phyloP scores from a whole-genome alignment of 2,797 vertebrate species.

The Epinephelus awoara region DNA sequence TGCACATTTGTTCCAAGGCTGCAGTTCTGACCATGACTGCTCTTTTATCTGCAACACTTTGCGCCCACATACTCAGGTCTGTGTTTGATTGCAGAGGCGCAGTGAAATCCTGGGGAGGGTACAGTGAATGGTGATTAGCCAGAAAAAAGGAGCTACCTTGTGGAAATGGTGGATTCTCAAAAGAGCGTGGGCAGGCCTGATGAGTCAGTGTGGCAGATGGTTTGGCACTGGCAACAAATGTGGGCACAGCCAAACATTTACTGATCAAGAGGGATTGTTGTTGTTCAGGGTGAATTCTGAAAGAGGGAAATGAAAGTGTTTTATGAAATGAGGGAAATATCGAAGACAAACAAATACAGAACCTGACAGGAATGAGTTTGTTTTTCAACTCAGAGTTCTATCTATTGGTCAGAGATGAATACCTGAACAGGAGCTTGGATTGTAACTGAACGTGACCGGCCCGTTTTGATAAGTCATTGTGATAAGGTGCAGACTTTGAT shows the following conservation, averaged over 20 bases:
- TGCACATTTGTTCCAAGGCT: constrained; percentile 6
- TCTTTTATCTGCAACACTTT: constrained; percentile 53
- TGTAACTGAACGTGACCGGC: not conserved
- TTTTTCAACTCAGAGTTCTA: not conserved
- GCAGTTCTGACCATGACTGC: constrained; percentile 27
- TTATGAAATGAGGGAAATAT: not conserved
- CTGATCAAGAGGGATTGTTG: constrained; percentile 46
- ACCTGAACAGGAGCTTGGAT: not conserved
- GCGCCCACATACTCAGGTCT: constrained; percentile 47
- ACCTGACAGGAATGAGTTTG: not conserved
- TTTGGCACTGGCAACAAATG: constrained; percentile 68
- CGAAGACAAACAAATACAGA: not conserved
- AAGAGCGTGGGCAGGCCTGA: constrained; percentile 62
- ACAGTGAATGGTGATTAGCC: constrained; percentile 51
- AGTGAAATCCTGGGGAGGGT: constrained; percentile 26
- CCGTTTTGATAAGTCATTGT: not conserved
- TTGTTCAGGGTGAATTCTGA: constrained; percentile 33
- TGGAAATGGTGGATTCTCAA: constrained; percentile 62
- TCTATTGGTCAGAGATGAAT: constrained; percentile 3
- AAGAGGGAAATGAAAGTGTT: constrained; percentile 15
- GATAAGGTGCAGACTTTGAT: constrained; percentile 2
- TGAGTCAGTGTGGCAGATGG: constrained; percentile 82
- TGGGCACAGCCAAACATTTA: constrained; percentile 60
- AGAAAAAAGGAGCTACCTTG: constrained; percentile 63
- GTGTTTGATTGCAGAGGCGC: constrained; percentile 46